A percentile compares a stretch with the other conserved stretches of the same genome.
Evolutionary conservation across 92 coral and sea anemone genomes (phyloP).

Genomic region (Montipora capitata): DNA sequence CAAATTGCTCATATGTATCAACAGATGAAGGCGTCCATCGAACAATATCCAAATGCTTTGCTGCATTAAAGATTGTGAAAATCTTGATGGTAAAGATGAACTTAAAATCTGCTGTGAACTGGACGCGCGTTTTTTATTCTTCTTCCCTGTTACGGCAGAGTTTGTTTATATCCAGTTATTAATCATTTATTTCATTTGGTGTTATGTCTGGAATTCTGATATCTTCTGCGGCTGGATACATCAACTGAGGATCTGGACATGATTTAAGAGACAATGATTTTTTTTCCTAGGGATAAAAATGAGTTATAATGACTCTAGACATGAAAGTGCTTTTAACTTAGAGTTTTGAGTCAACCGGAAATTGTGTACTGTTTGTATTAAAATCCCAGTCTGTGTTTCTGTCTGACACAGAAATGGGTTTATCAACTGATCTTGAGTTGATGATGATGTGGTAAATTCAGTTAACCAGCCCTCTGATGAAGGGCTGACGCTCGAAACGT

Average conservation of each 20-base stretch:
- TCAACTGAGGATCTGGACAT: not conserved
- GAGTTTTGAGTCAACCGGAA: too few species aligned
- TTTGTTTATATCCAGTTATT: not conserved
- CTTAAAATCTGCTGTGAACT: not conserved
- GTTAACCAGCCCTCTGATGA: too few species aligned
- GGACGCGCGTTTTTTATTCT: not conserved
- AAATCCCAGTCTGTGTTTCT: too few species aligned
- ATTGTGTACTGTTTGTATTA: too few species aligned
- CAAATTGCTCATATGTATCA: conserved; percentile 80
- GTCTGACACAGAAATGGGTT: too few species aligned
- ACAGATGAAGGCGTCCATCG: conserved; percentile 79
- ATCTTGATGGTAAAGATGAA: not conserved
- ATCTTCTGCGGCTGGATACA: not conserved
- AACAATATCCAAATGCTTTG: conserved; percentile 82
- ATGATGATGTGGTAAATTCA: too few species aligned
- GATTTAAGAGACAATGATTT: not conserved
- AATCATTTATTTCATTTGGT: conserved; percentile 15
- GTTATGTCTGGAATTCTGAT: not conserved
- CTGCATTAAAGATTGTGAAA: conserved; percentile 22
- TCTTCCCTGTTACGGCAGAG: not conserved
- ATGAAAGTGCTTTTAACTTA: too few species aligned
- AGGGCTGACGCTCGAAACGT: too few species aligned
- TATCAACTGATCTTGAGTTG: too few species aligned
- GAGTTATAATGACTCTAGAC: too few species aligned
- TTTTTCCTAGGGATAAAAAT: too few species aligned